phyloP scores from a whole-genome alignment of 2,888 invertebrate species.

The Linhomoeus sp. region DNA sequence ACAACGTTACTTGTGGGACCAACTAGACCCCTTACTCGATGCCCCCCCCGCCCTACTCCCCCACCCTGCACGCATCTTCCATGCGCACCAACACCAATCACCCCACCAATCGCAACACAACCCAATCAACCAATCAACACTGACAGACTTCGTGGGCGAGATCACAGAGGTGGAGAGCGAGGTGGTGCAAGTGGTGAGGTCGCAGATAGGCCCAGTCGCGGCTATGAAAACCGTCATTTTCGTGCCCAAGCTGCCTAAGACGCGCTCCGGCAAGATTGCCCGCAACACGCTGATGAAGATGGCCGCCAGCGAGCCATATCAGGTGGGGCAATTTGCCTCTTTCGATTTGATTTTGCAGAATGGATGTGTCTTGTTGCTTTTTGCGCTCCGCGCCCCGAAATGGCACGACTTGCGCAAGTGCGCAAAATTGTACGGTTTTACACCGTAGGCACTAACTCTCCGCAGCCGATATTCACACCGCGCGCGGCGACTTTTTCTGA shows the following conservation, averaged over 20 bases:
- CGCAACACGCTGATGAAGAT: conserved; percentile 64
- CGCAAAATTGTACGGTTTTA: too few species aligned
- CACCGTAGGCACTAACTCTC: too few species aligned
- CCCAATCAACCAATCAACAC: too few species aligned
- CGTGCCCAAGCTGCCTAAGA: conserved; percentile 61
- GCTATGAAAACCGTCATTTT: conserved; percentile 58
- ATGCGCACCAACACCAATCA: too few species aligned
- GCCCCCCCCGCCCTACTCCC: neutral
- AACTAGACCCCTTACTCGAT: neutral
- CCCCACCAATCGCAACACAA: too few species aligned
- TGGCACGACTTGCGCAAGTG: too few species aligned
- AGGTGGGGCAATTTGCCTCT: conserved; percentile 36
- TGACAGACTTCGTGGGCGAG: neutral
- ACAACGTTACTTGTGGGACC: neutral
- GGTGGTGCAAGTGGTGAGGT: conserved; percentile 41
- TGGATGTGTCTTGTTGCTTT: too few species aligned
- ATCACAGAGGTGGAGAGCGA: conserved; percentile 15
- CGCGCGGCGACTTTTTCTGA: too few species aligned
- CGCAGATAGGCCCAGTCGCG: conserved; percentile 63
- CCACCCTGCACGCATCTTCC: too few species aligned
- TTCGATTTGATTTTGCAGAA: too few species aligned
- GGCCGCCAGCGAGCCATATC: conserved; percentile 55
- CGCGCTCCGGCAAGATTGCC: conserved; percentile 61
- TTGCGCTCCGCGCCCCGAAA: too few species aligned
- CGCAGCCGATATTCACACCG: too few species aligned